Conservation (phyloP, 2,797 vertebrate species). For the Yasuhikotakia modesta region DNA sequence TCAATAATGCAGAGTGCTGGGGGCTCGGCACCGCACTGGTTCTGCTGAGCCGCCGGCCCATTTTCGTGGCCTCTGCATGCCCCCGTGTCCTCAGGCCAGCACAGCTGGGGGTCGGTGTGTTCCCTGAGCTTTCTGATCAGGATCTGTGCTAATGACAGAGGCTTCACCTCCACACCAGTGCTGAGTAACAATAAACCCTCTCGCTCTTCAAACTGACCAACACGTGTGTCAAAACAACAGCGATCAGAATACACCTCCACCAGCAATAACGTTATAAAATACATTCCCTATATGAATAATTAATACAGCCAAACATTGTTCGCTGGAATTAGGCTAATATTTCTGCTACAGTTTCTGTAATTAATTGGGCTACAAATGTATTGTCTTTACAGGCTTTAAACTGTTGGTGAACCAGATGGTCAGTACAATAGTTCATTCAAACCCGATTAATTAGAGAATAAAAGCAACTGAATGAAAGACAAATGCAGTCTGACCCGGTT, state of each 20-base stretch:
- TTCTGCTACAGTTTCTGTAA: background rate
- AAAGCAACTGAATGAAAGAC: background rate
- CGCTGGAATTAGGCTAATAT: background rate
- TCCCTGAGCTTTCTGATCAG: conserved; percentile 23
- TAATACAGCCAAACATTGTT: too few species aligned
- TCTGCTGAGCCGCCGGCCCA: conserved; percentile 59
- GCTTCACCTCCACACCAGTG: conserved; percentile 11
- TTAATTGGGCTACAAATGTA: background rate
- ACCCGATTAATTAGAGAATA: conserved; percentile 5
- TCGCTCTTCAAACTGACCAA: conserved; percentile 19
- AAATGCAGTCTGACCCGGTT: background rate
- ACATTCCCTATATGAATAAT: too few species aligned
- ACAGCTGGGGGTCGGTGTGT: background rate
- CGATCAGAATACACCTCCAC: conserved; percentile 6
- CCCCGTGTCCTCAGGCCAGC: conserved; percentile 26
- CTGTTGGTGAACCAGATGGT: conserved; percentile 25
- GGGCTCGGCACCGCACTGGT: conserved; percentile 56
- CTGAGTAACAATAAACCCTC: conserved; percentile 15
- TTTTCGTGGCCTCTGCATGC: conserved; percentile 33
- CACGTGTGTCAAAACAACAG: conserved; percentile 30
- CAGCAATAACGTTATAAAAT: too few species aligned
- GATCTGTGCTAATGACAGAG: conserved; percentile 27
- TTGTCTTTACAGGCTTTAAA: background rate
- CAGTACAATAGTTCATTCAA: conserved; percentile 31
- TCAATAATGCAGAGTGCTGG: conserved; percentile 78